These are phyloP conservation scores for Dasyprocta punctata DNA, from an alignment of 2,113 vertebrate genomes.

Conservation along the genomic window DNA sequence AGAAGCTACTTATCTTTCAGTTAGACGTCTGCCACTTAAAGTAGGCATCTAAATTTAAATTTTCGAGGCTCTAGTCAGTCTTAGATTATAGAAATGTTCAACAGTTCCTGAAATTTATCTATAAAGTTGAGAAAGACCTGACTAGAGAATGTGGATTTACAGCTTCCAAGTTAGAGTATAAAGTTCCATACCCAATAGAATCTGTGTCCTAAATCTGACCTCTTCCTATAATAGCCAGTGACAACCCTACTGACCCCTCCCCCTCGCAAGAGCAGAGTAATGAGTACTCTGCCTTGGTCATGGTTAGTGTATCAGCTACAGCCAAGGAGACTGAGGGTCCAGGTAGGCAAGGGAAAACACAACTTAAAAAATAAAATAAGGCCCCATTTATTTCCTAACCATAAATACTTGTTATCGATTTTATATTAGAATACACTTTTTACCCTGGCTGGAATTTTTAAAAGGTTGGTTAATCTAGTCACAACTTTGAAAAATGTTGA, in stretches of 20 bases:
- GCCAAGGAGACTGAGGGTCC: conserved; percentile 29
- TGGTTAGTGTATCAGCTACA: conserved; percentile 37
- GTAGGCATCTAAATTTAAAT: not conserved
- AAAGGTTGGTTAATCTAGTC: not conserved
- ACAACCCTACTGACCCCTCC: conserved; percentile 5
- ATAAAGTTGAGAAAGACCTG: not conserved
- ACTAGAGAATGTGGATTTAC: not conserved
- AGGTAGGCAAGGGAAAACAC: conserved; percentile 23
- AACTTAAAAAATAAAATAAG: conserved; percentile 56
- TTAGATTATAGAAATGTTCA: not conserved
- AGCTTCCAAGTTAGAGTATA: not conserved
- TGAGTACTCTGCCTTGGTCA: conserved; percentile 12
- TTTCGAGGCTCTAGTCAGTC: not conserved
- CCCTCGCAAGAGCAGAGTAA: not conserved
- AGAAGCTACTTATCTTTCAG: not conserved
- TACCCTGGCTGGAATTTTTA: conserved; percentile 5
- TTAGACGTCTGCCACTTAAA: conserved; percentile 16
- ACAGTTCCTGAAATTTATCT: conserved; percentile 19
- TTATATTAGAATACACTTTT: conserved; percentile 48
- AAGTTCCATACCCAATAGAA: not conserved
- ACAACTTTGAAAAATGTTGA: not conserved
- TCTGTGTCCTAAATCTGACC: not conserved
- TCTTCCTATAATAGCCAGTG: conserved; percentile 54
- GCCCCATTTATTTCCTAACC: not conserved
- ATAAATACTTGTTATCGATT: not conserved